phyloP scores from a whole-genome alignment of 2,888 invertebrate genomes.

The Eupithecia inturbata region DNA sequence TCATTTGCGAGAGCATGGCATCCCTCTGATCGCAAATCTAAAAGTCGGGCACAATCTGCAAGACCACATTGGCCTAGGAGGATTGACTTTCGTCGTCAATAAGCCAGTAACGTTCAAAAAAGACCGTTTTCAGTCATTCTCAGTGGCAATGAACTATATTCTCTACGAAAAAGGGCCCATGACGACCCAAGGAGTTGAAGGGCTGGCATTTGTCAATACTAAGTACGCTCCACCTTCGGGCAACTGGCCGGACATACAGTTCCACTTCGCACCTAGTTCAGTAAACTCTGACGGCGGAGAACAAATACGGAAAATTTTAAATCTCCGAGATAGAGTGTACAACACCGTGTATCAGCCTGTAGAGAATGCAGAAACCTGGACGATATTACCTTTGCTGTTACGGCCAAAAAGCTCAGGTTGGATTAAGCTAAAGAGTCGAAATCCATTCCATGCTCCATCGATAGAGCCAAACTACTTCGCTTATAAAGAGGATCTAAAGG shows the following conservation, averaged over 20 bases:
- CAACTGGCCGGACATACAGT: constrained; percentile 93
- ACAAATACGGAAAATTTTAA: constrained; percentile 90
- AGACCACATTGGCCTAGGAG: constrained; percentile 94
- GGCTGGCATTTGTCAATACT: constrained; percentile 93
- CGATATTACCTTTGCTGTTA: constrained; percentile 90
- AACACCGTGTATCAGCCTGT: constrained; percentile 94
- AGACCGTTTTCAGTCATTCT: constrained; percentile 89
- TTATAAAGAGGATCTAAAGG: constrained; percentile 90
- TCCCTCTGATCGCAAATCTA: constrained; percentile 89
- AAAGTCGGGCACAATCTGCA: constrained; percentile 94
- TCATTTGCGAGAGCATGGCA: constrained; percentile 88
- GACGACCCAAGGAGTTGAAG: constrained; percentile 94
- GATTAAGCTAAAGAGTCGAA: constrained; percentile 91
- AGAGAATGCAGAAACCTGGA: constrained; percentile 91
- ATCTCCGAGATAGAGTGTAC: constrained; percentile 90
- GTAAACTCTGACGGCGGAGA: constrained; percentile 93
- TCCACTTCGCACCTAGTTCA: constrained; percentile 93
- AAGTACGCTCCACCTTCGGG: constrained; percentile 91
- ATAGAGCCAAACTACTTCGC: constrained; percentile 97
- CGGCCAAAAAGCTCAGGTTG: constrained; percentile 95
- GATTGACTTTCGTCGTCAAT: constrained; percentile 92
- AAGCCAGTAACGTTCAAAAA: constrained; percentile 91
- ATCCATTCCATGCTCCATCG: constrained; percentile 92
- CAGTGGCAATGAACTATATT: constrained; percentile 92
- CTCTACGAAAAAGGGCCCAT: constrained; percentile 92